phyloP scores from a whole-genome alignment of 1,140 invertebrate genomes.

The Daktulosphaira vitifoliae region DNA sequence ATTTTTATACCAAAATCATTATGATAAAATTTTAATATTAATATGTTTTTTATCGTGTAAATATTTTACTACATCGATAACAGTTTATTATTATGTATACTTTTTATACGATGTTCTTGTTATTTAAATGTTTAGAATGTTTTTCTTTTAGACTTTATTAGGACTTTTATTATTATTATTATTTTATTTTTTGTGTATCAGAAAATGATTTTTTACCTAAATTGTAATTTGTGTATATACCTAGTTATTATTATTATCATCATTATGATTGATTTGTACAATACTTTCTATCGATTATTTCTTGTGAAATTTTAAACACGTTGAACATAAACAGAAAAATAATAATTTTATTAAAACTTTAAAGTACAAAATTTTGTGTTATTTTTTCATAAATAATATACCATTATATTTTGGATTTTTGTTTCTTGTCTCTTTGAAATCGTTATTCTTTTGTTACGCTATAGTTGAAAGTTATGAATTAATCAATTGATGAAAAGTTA shows the following conservation, averaged over 20 bases:
- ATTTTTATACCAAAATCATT: slow-evolving; percentile 30
- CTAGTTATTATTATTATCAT: slow-evolving; percentile 14
- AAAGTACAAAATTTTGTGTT: no score
- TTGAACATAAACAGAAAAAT: slow-evolving; percentile 21
- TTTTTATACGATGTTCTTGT: slow-evolving; percentile 33
- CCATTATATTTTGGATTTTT: no score
- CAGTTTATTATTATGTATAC: slow-evolving; percentile 20
- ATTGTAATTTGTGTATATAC: slow-evolving; percentile 19
- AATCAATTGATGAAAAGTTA: no score
- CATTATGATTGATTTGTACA: slow-evolving; percentile 5
- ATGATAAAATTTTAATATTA: slow-evolving; percentile 28
- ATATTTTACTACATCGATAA: slow-evolving; percentile 28
- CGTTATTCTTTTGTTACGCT: no score
- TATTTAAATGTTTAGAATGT: slow-evolving; percentile 34
- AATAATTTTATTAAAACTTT: slow-evolving; percentile 18
- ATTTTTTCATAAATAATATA: no score
- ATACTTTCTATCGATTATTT: slow-evolving; percentile 11
- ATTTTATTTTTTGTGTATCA: slow-evolving; percentile 19
- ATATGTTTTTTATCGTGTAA: slow-evolving; percentile 29
- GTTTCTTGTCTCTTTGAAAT: no score
- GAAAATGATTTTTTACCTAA: slow-evolving; percentile 6
- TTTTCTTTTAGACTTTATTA: slow-evolving; percentile 34
- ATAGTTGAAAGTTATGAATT: no score
- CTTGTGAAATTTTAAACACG: slow-evolving; percentile 26
- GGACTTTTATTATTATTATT: slow-evolving; percentile 19